These are phyloP conservation scores for Agrotis ipsilon DNA, from an alignment of 2,888 invertebrate species.

Conservation along the genomic window DNA sequence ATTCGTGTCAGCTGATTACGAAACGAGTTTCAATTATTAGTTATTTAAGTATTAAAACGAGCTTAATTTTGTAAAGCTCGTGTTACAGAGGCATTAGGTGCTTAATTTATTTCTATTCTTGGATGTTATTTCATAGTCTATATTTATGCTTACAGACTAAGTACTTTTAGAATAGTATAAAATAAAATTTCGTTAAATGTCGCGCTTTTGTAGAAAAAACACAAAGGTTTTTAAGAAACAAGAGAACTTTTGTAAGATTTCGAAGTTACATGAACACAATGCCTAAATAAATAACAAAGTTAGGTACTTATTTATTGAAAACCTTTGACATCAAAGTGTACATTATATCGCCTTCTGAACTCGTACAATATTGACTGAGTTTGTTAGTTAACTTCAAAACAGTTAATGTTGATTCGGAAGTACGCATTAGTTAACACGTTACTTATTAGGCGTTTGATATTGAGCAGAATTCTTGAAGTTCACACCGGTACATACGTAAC, in stretches of 20 bases:
- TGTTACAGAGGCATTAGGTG: not conserved
- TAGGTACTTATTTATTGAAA: not conserved
- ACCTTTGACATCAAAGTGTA: conserved; percentile 16
- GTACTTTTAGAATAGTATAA: too few species aligned
- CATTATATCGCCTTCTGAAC: conserved; percentile 1
- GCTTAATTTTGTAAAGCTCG: not conserved
- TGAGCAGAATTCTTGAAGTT: conserved; percentile 58
- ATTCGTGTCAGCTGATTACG: not conserved
- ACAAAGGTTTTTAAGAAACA: not conserved
- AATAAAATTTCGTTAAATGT: not conserved
- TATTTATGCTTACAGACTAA: not conserved
- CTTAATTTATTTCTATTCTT: conserved; percentile 1
- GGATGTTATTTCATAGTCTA: not conserved
- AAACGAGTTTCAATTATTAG: conserved; percentile 1
- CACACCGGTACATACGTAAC: conserved; percentile 16
- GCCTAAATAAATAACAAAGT: not conserved
- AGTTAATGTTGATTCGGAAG: conserved; percentile 59
- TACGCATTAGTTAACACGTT: conserved; percentile 48
- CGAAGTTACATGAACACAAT: not conserved
- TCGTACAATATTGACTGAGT: not conserved
- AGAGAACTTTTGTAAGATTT: conserved; percentile 9
- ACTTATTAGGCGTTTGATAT: conserved; percentile 56
- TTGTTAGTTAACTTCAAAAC: not conserved
- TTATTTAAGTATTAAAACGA: too few species aligned
- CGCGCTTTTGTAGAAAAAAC: not conserved